Conservation (phyloP, 2,888 invertebrate genomes). For the Mellilla xanthometata region DNA sequence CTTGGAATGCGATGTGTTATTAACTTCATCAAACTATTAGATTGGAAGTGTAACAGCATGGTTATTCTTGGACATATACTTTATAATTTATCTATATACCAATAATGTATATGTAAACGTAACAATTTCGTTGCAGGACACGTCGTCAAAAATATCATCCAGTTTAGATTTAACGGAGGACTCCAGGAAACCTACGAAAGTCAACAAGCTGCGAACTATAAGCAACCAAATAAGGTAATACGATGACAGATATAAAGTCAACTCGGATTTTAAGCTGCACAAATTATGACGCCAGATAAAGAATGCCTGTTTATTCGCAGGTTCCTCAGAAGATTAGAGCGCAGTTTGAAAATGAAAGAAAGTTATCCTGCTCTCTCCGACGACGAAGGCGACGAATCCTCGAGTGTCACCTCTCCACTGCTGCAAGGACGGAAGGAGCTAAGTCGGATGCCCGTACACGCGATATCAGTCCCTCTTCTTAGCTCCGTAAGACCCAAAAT, state of each 20-base stretch:
- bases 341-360: constrained; percentile 87
- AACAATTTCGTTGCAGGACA: constrained; percentile 68
- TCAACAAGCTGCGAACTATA: constrained; percentile 87
- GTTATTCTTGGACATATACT: constrained; percentile 3
- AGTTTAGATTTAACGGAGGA: constrained; percentile 82
- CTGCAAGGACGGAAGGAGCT: constrained; percentile 73
- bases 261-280: neutral
- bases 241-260: neutral
- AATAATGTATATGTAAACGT: neutral
- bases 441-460: constrained; percentile 58
- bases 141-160: constrained; percentile 83
- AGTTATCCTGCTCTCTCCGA: constrained; percentile 82
- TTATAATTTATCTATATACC: too few relatives aligned
- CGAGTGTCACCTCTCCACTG: constrained; percentile 85
- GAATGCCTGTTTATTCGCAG: constrained; percentile 56
- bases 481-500: constrained; percentile 74
- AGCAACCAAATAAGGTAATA: constrained; percentile 89
- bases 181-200: constrained; percentile 81
- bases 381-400: constrained; percentile 83
- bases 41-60: constrained; percentile 12
- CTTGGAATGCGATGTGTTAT: constrained; percentile 1
- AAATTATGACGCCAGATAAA: constrained; percentile 17
- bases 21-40: constrained; percentile 2
- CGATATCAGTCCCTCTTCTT: constrained; percentile 72
- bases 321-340: constrained; percentile 87